These are phyloP conservation scores for Leucophenga montana DNA, from an alignment of 2,888 invertebrate genomes.

Conservation along the genomic window DNA sequence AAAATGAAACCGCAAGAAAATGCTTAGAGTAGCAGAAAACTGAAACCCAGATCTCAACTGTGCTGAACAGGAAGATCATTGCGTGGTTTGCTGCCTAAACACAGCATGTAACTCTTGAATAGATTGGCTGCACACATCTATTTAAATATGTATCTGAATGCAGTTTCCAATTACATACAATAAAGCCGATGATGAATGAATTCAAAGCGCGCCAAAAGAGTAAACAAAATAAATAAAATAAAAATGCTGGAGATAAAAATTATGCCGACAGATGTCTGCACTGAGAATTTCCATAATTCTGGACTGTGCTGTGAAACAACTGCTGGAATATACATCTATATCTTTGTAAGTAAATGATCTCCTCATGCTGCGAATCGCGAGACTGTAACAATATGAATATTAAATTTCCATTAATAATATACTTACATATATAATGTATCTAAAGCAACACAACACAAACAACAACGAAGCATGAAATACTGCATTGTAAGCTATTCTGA, in stretches of 20 bases:
- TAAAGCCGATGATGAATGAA: conserved; percentile 4
- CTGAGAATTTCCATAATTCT: no score
- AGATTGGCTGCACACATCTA: not conserved
- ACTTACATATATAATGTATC: not conserved
- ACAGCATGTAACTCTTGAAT: not conserved
- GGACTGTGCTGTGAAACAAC: no score
- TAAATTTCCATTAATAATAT: conserved; percentile 12
- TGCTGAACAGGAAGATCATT: no score
- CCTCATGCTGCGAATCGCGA: not conserved
- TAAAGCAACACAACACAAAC: not conserved
- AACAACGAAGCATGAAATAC: not conserved
- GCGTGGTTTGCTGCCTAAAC: not conserved
- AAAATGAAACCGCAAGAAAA: not conserved
- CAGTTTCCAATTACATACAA: not conserved
- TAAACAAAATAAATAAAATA: no score
- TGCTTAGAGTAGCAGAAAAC: no score
- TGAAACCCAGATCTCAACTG: no score
- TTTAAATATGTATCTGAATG: not conserved
- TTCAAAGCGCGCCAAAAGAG: not conserved
- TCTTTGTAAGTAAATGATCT: not conserved
- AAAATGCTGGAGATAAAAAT: not conserved
- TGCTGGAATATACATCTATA: no score
- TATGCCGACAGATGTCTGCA: not conserved
- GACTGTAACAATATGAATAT: conserved; percentile 20
- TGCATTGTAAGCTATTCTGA: not conserved